Percentiles rank a stretch among this genome's conserved stretches.
Evolutionary conservation across 2,113 vertebrate genomes (phyloP).

Genomic region (Eleginops maclovinus): DNA sequence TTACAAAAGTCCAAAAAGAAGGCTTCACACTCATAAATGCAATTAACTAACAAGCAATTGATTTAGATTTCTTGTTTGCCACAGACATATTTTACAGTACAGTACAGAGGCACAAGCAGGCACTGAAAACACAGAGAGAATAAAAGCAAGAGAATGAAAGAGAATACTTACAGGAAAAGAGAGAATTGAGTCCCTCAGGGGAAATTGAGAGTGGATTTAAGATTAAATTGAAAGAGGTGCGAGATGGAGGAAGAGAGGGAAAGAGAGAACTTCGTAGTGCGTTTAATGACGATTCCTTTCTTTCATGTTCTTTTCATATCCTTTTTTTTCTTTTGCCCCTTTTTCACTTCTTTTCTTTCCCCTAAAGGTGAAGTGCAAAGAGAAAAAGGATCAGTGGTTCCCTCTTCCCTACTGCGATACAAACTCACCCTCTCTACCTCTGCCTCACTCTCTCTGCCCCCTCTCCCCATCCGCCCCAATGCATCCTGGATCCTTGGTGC

Average conservation of each 20-base stretch:
- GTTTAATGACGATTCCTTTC: conserved; percentile 75
- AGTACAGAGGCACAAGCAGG: conserved; percentile 43
- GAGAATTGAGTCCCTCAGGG: conserved; percentile 69
- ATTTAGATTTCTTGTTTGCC: conserved; percentile 62
- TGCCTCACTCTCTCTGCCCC: conserved; percentile 69
- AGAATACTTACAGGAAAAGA: conserved; percentile 82
- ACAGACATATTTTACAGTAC: conserved; percentile 40
- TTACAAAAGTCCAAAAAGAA: conserved; percentile 48
- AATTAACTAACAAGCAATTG: conserved; percentile 58
- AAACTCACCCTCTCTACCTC: conserved; percentile 70
- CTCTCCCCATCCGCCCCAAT: conserved; percentile 73
- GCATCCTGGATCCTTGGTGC: conserved; percentile 76
- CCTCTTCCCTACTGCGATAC: conserved; percentile 60
- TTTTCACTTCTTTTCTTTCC: conserved; percentile 44
- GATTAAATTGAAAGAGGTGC: conserved; percentile 79
- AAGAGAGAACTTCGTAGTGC: conserved; percentile 72
- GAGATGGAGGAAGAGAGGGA: conserved; percentile 71
- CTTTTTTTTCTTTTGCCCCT: conserved; percentile 28
- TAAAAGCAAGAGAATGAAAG: conserved; percentile 71
- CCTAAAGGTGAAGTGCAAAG: conserved; percentile 64
- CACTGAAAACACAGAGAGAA: conserved; percentile 62
- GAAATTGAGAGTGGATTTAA: conserved; percentile 74
- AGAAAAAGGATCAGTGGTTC: conserved; percentile 58
- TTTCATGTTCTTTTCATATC: conserved; percentile 77
- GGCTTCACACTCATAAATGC: conserved; percentile 41